Evolutionary conservation across 2,797 vertebrate species (phyloP).

Genomic region (Tokudaia tokunoshimensis): DNA sequence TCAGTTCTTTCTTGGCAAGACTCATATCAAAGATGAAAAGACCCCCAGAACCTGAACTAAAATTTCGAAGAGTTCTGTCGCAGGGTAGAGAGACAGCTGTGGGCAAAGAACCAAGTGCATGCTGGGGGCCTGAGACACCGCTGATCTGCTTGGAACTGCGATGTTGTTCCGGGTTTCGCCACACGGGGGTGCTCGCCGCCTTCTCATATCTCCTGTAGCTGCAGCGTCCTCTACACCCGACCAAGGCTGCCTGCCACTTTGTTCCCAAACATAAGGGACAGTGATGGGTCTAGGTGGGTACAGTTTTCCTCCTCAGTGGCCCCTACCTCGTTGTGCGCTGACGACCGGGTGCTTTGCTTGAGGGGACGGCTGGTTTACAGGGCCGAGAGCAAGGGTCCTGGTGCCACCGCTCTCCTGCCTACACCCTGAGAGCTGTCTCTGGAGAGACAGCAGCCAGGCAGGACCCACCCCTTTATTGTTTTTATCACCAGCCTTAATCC

Average conservation of each 20-base stretch:
- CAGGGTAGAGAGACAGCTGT: background rate
- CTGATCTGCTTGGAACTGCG: background rate
- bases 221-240: background rate
- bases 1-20: background rate
- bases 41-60: background rate
- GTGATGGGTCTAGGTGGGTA: background rate
- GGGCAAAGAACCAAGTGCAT: background rate
- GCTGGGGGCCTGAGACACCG: background rate
- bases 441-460: background rate
- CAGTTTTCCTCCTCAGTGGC: background rate
- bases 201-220: background rate
- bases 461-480: background rate
- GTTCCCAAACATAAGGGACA: background rate
- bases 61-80: background rate
- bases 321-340: background rate
- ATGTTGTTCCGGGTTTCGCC: background rate
- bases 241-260: background rate
- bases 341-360: background rate
- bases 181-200: slow-evolving; percentile 66
- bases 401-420: background rate
- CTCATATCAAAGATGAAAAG: background rate
- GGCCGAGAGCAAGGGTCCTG: background rate
- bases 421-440: background rate
- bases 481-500: background rate
- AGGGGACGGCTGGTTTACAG: background rate